Evolutionary conservation across 1,140 invertebrate species (phyloP), one percentile per base, ranked within the genome.

Genomic region (Mamestra configurata): DNA sequence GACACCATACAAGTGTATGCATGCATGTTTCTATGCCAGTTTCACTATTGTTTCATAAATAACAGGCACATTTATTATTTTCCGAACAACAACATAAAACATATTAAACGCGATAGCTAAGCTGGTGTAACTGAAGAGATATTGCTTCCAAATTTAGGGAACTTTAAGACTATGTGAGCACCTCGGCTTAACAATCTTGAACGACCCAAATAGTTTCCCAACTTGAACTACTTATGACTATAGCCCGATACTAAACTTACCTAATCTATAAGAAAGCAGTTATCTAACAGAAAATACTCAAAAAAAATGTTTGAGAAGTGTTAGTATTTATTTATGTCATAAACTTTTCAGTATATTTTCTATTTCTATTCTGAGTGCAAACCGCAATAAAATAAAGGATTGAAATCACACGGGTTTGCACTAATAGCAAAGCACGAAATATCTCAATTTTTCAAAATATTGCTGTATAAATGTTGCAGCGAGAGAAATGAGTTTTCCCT

Each of bases 401-500:
- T 31, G 27, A 31, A 31, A 37, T n/a, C 20, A 75, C 22, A 59
- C 53, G 13, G n/a, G 15, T 15, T 43, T 7, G 27, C 37, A 37
- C 27, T 46, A 43, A 27, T 24, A 13, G 37, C 13, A 59, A 59
- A 18, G 51, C 51, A 40, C 13, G 35, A 75, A 40, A 75, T 75
- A 75, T 43, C 46, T 53, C 46, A 71, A 75, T 75, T 75, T 59
- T 75, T 59, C 53, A 57, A 57, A 57, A 75, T 20, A 57, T 59
- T 1, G 10, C 53, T 24, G 55, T 57, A 59, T 59, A 75, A 75
- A 57, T 59, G 51, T 75, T 43, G 37, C 53, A 59, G 22, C 35
- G 20, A n/a, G 24, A 31, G 53, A 59, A 75, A 75, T 75, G 35
- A 24, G 35, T 53, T 55, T 71, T 35, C 24, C 22, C 24, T 7